Conservation (phyloP, 2,113 vertebrate genomes). For the rat (Rattus norvegicus) region GRCr8 NC_086019.1:96224001-96224500, state of each 20-base stretch:
- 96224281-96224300: neutral
- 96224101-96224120: neutral
- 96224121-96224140: neutral
- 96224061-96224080: neutral
- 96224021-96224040: neutral
- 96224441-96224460: neutral
- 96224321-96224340: neutral
- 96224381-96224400: neutral
- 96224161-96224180: neutral
- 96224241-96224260: neutral
- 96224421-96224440: neutral
- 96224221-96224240: neutral
- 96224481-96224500: no score
- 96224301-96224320: neutral
- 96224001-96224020: neutral
- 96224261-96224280: neutral
- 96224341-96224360: neutral
- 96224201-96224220: neutral
- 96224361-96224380: neutral
- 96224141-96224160: neutral
- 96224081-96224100: fast-evolving
- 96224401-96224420: neutral
- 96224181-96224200: neutral
- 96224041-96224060: neutral
- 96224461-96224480: fast-evolving